phyloP scores from a whole-genome alignment of 1,140 invertebrate species.

The Atta cephalotes region DNA sequence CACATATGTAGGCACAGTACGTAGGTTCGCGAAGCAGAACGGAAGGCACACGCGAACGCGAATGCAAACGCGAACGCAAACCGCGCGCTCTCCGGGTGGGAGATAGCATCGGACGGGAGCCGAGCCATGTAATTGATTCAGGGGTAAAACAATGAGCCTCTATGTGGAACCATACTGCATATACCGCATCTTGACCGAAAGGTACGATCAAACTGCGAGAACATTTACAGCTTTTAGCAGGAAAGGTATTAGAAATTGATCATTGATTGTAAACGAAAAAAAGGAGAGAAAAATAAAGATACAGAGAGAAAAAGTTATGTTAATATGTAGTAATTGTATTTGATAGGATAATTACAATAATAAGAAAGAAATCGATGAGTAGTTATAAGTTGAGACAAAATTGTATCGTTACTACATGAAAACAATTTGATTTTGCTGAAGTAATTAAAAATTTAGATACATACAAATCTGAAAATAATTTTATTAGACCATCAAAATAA shows the following conservation, averaged over 20 bases:
- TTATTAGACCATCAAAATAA: no score
- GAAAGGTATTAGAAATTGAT: slow-evolving; percentile 28
- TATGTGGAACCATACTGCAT: slow-evolving; percentile 76
- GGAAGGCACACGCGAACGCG: slow-evolving; percentile 65
- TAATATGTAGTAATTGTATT: not conserved
- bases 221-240: slow-evolving; percentile 61
- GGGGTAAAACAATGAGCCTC: slow-evolving; percentile 82
- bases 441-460: no score
- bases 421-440: no score
- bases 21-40: slow-evolving; percentile 62
- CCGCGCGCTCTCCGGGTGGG: slow-evolving; percentile 58
- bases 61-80: slow-evolving; percentile 45
- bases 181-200: slow-evolving; percentile 62
- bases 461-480: no score
- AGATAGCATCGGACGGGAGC: slow-evolving; percentile 81
- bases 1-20: slow-evolving; percentile 13
- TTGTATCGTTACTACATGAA: not conserved
- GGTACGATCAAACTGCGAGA: slow-evolving; percentile 48
- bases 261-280: not conserved
- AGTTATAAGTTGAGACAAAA: not conserved
- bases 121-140: slow-evolving; percentile 84
- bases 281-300: not conserved
- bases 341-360: not conserved
- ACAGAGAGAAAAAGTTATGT: not conserved
- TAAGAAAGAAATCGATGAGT: not conserved